These are phyloP conservation scores for Acronicta aceris DNA, from an alignment of 2,888 invertebrate species.

Conservation along the genomic window DNA sequence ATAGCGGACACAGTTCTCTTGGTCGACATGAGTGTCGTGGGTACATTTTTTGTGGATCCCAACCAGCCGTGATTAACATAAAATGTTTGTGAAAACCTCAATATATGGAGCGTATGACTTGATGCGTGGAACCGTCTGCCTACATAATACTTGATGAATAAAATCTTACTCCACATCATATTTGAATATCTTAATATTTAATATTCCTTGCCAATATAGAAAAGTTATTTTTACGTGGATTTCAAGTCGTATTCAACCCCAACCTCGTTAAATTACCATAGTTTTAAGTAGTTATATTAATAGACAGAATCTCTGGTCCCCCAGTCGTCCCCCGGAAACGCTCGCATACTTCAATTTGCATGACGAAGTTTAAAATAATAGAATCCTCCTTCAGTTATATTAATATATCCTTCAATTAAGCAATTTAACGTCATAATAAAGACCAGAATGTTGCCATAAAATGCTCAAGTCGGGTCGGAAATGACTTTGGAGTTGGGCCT, in stretches of 20 bases:
- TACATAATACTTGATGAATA: constrained; percentile 59
- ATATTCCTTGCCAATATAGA: constrained; percentile 42
- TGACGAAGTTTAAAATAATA: constrained; percentile 53
- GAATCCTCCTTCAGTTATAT: constrained; percentile 54
- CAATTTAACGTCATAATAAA: constrained; percentile 75
- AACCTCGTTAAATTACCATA: constrained; percentile 42
- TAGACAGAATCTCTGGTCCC: constrained; percentile 13
- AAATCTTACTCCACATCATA: constrained; percentile 57
- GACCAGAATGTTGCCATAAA: constrained; percentile 72
- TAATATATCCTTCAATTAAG: constrained; percentile 74
- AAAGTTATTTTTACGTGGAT: constrained; percentile 29
- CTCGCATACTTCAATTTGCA: constrained; percentile 55
- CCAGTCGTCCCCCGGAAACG: constrained; percentile 21
- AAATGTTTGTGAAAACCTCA: constrained; percentile 74
- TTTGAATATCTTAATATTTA: constrained; percentile 52
- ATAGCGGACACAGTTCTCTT: constrained; percentile 69
- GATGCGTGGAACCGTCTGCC: constrained; percentile 60
- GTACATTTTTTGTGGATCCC: constrained; percentile 71
- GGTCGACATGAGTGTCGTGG: constrained; percentile 64
- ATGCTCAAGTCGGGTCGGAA: constrained; percentile 70
- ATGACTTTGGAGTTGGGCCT: constrained; percentile 74
- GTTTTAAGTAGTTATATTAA: constrained; percentile 37
- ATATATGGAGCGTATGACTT: constrained; percentile 66
- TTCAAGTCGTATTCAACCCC: constrained; percentile 36
- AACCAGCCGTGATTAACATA: constrained; percentile 75